These are phyloP conservation scores for Leptopilina drosophilae DNA, from an alignment of 2,888 invertebrate species.

Conservation along the genomic window DNA sequence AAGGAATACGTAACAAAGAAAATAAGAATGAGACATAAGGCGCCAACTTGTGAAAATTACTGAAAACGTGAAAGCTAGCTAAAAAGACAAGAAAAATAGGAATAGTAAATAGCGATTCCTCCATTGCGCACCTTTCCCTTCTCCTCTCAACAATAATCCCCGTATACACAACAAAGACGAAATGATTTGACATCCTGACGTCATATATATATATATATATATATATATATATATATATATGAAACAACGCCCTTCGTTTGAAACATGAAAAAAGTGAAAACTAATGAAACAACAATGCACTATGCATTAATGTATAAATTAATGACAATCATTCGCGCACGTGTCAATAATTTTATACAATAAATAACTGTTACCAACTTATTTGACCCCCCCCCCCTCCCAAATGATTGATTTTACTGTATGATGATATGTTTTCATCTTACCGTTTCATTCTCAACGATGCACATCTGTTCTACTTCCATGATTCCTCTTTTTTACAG, in stretches of 20 bases:
- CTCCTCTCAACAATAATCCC: constrained; percentile 43
- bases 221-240: constrained; percentile 43
- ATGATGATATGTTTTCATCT: constrained; percentile 56
- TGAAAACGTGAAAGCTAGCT: constrained; percentile 41
- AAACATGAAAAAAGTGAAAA: not conserved
- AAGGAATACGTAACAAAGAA: not conserved
- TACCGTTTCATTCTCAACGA: constrained; percentile 72
- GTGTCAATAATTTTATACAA: not conserved
- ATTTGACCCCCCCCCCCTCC: not conserved
- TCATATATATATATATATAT: constrained; percentile 50
- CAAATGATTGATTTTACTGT: constrained; percentile 10
- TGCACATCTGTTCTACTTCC: constrained; percentile 60
- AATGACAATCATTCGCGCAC: not conserved
- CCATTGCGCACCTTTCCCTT: constrained; percentile 44
- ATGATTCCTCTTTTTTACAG: constrained; percentile 18
- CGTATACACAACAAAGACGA: constrained; percentile 45
- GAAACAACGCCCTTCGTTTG: constrained; percentile 63
- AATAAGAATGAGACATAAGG: constrained; percentile 42
- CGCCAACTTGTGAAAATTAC: constrained; percentile 59
- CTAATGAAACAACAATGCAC: not conserved
- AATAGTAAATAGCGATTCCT: not conserved
- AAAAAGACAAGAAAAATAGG: constrained; percentile 4
- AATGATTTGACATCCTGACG: constrained; percentile 55
- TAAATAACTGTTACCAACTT: constrained; percentile 5
- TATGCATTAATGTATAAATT: not conserved